Conservation (phyloP, 1,140 invertebrate genomes). For the Heliconius melpomene region DNA sequence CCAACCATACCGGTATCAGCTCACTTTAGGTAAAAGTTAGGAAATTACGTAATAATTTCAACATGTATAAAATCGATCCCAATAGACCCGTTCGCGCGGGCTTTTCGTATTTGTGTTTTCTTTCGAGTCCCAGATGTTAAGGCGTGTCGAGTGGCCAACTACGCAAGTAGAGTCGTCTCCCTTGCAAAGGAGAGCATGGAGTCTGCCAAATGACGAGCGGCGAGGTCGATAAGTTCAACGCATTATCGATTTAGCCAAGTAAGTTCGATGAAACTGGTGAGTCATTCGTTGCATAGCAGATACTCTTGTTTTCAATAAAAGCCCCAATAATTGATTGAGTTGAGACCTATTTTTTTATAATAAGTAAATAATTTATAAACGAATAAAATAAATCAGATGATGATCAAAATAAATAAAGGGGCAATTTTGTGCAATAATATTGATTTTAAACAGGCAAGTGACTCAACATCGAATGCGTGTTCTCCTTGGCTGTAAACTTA, state of each 20-base stretch:
- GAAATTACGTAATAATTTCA: constrained; percentile 59
- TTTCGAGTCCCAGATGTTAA: constrained; percentile 39
- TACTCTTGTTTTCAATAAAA: neutral
- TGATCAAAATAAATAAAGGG: too few relatives aligned
- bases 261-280: constrained; percentile 29
- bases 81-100: constrained; percentile 42
- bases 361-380: constrained; percentile 3
- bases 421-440: constrained; percentile 37
- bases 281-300: constrained; percentile 27
- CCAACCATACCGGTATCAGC: constrained; percentile 63
- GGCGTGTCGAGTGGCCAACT: constrained; percentile 18
- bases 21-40: constrained; percentile 77
- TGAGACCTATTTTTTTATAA: neutral
- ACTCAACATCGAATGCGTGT: neutral
- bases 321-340: neutral
- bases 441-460: constrained; percentile 34
- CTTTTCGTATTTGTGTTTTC: constrained; percentile 56
- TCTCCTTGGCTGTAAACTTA: neutral
- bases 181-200: neutral
- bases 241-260: constrained; percentile 17
- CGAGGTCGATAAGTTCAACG: constrained; percentile 16
- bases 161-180: neutral
- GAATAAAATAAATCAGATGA: too few relatives aligned
- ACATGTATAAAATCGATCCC: constrained; percentile 35
- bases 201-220: constrained; percentile 12